Evolutionary conservation across 2,797 vertebrate genomes (phyloP), one percentile per base, ranked within the genome.

Genomic region (Cyclura pinguis): DNA sequence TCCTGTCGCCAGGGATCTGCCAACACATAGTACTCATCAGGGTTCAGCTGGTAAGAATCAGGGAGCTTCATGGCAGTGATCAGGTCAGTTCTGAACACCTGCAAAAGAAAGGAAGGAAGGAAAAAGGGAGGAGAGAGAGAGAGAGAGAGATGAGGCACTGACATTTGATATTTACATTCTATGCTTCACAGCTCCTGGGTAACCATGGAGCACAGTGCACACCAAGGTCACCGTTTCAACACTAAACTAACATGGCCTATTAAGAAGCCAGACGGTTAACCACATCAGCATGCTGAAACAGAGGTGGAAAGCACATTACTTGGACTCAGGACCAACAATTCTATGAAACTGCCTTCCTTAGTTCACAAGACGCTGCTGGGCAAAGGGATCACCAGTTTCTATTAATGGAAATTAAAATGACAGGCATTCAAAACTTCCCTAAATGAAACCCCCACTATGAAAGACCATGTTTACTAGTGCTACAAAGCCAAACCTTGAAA

Each of bases 31-130:
- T 98, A 99, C 80, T 99, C 99, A 87, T 99, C 99, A 0, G 98
- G 97, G 97, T 98, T 99, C 96, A 99, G 98, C 97, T 98, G 98
- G 96, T 98, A 96, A 32, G 98, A 99, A 97, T 99, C 99, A n/a
- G 98, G 98, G 88, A 99, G 95, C 96, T 99, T 99, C 99, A 99
- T 99, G 93, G 99, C 99, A 3, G 99, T 99, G 97, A 99, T 99
- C 94, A 99, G 97, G 97, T 99, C 99, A 18, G 99, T 99, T 96
- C 99, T 97, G 96, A 99, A 99, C 93, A 99, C 98, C 99, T 99
- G 97, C 80, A 94, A 95, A 95, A 96, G 67, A 32, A 69, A 69
- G 29, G 12, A 92, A 72, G 90, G 95, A 87, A 92, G 89, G 64
- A 42, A 47, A 96, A 93, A 55, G 47, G 57, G 96, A 93, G 67